Evolutionary conservation across 2,888 invertebrate species (phyloP).

Genomic region (Catocala sponsa): DNA sequence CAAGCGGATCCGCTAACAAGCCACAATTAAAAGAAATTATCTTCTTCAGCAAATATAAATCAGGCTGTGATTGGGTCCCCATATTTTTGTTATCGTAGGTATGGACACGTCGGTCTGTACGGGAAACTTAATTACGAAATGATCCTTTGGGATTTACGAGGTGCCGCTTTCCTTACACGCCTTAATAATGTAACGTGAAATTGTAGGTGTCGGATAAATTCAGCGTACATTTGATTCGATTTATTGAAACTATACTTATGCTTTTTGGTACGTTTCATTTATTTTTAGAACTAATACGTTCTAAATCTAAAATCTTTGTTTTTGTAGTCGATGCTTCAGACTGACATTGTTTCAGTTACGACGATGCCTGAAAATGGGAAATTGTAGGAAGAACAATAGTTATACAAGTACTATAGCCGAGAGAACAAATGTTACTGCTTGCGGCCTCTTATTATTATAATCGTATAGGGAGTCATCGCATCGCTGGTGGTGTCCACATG

Average conservation of each 20-base stretch:
- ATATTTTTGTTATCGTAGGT: slow-evolving; percentile 48
- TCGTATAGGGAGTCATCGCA: too few species aligned
- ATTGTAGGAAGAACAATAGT: too few species aligned
- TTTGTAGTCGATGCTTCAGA: too few species aligned
- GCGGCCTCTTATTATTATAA: too few species aligned
- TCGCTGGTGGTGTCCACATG: too few species aligned
- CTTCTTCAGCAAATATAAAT: slow-evolving; percentile 42
- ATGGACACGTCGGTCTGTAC: slow-evolving; percentile 32
- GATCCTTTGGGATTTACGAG: slow-evolving; percentile 50
- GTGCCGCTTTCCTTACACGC: slow-evolving; percentile 39
- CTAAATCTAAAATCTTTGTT: too few species aligned
- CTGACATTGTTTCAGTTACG: too few species aligned
- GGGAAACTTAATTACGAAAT: slow-evolving; percentile 55
- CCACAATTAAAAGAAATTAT: slow-evolving; percentile 51
- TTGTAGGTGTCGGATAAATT: slow-evolving; percentile 33
- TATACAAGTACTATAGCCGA: too few species aligned
- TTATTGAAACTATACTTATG: not conserved
- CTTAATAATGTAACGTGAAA: slow-evolving; percentile 42
- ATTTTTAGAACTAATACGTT: too few species aligned
- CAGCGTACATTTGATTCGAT: not conserved
- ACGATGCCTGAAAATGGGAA: too few species aligned
- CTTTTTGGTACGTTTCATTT: too few species aligned
- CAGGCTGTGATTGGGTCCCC: slow-evolving; percentile 40
- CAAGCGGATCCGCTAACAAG: slow-evolving; percentile 6
- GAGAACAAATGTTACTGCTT: too few species aligned